These are phyloP conservation scores for Hypotaenidia philippensis DNA, from an alignment of 2,797 vertebrate species.

Conservation along the genomic window DNA sequence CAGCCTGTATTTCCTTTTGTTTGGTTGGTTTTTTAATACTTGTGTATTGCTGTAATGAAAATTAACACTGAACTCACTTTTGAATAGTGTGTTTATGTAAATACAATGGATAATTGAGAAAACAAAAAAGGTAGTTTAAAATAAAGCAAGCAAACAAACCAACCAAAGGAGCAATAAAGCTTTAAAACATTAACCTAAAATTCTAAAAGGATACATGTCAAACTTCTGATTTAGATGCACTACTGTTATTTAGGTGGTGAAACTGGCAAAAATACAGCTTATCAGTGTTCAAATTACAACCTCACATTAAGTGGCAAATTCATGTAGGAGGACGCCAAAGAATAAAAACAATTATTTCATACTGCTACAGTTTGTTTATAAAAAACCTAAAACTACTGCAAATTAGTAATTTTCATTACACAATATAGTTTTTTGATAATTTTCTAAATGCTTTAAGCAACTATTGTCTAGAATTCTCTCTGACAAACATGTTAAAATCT, in stretches of 20 bases:
- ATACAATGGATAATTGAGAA: not conserved
- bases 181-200: not conserved
- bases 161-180: not conserved
- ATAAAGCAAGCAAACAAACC: not conserved
- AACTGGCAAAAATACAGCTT: not conserved
- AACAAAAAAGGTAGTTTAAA: not conserved
- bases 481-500: not conserved
- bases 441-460: not conserved
- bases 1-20: not conserved
- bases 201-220: not conserved
- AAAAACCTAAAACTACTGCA: not conserved
- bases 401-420: not conserved
- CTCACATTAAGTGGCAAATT: not conserved
- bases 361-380: not conserved
- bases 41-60: not conserved
- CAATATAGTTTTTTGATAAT: not conserved
- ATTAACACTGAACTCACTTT: not conserved
- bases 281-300: not conserved
- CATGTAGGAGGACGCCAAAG: not conserved
- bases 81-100: not conserved
- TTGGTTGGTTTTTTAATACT: not conserved
- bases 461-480: not conserved
- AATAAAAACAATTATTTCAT: not conserved
- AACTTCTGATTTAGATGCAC: not conserved
- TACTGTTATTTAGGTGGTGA: not conserved